A percentile compares a stretch with the other conserved stretches of the same genome.
Conservation (phyloP, 2,797 vertebrate species). For the Thalassophryne amazonica region DNA sequence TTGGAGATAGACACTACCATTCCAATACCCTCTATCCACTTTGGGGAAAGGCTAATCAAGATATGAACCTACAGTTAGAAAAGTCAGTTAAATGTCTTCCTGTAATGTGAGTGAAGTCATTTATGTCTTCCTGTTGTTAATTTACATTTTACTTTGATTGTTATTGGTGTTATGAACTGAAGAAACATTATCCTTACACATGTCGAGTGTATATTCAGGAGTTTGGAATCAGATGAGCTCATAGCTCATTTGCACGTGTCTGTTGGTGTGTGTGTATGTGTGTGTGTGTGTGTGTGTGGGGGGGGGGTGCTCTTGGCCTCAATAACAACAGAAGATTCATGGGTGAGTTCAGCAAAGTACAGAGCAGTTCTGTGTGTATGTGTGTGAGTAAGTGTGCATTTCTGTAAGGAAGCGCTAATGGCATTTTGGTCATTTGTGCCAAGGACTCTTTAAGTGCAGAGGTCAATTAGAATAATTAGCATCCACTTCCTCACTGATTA, state of each 20-base stretch:
- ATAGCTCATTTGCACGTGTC: slow-evolving; percentile 18
- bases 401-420: slow-evolving; percentile 29
- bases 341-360: slow-evolving; percentile 57
- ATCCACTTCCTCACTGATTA: slow-evolving; percentile 27
- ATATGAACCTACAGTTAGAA: background rate
- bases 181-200: slow-evolving; percentile 25
- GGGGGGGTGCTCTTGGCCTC: slow-evolving; percentile 35
- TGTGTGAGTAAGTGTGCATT: slow-evolving; percentile 8
- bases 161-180: slow-evolving; percentile 15
- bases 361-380: slow-evolving; percentile 26
- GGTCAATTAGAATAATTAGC: slow-evolving; percentile 55
- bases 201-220: slow-evolving; percentile 13
- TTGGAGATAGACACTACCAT: too few species aligned
- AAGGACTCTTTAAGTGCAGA: slow-evolving; percentile 50
- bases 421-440: slow-evolving; percentile 38
- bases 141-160: slow-evolving; percentile 43
- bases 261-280: background rate
- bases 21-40: too few species aligned
- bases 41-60: too few species aligned
- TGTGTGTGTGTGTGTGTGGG: slow-evolving; percentile 9
- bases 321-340: slow-evolving; percentile 30
- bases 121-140: too few species aligned
- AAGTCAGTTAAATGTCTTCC: slow-evolving; percentile 23
- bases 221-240: slow-evolving; percentile 9
- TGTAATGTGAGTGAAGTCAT: too few species aligned